Conservation (phyloP, 2,797 vertebrate genomes). For the Helostoma temminkii region DNA sequence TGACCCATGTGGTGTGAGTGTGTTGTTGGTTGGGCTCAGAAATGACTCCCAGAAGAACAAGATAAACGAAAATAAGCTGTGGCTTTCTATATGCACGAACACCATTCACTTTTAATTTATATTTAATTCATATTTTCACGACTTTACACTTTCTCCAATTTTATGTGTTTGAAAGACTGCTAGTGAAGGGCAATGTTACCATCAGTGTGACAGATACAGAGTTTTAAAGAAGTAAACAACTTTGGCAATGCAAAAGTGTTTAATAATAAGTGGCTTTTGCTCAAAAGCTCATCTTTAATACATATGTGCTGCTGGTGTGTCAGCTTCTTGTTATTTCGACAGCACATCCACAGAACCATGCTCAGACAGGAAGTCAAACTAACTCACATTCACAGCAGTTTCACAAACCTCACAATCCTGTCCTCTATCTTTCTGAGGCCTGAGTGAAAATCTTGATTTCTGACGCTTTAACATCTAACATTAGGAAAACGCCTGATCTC, state of each 20-base stretch:
- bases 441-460: constrained; percentile 55
- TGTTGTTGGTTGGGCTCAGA: constrained; percentile 10
- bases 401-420: constrained; percentile 29
- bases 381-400: constrained; percentile 27
- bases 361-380: constrained; percentile 50
- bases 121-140: constrained; percentile 10
- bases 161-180: constrained; percentile 12
- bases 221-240: constrained; percentile 51
- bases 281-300: constrained; percentile 64
- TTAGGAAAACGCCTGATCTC: constrained; percentile 46
- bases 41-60: constrained; percentile 6
- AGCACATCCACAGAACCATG: constrained; percentile 34
- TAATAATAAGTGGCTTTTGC: constrained; percentile 50
- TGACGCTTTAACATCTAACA: constrained; percentile 58
- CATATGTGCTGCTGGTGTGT: constrained; percentile 50
- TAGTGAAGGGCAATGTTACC: constrained; percentile 9
- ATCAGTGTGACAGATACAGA: constrained; percentile 29
- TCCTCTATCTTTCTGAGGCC: constrained; percentile 55
- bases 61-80: constrained; percentile 3
- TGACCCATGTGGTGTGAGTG: constrained; percentile 18
- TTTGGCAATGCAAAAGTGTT: constrained; percentile 52
- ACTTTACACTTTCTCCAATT: constrained; percentile 24
- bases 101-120: constrained; percentile 12
- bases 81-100: constrained; percentile 15
- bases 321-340: constrained; percentile 57